Evolutionary conservation across 1,140 invertebrate species (phyloP).

Genomic region (Anagrus nilaparvatae): DNA sequence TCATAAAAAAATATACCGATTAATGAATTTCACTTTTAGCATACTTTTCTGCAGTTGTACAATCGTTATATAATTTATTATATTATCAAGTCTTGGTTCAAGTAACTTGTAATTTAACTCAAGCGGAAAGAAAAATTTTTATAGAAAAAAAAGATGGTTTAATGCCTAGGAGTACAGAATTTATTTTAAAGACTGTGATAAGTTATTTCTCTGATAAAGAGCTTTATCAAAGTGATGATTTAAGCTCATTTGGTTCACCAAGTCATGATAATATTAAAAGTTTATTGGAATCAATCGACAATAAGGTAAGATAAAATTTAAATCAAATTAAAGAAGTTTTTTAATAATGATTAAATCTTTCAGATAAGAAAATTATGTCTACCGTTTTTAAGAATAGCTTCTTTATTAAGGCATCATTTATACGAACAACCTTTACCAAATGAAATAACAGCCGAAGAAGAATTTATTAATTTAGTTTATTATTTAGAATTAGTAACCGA

Average conservation of each 20-base stretch:
- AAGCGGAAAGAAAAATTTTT: slow-evolving; percentile 35
- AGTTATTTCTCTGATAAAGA: slow-evolving; percentile 31
- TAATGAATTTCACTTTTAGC: slow-evolving; percentile 49
- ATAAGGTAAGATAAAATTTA: too few species aligned
- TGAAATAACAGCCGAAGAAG: slow-evolving; percentile 49
- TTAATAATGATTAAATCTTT: neutral
- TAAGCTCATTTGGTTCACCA: slow-evolving; percentile 20
- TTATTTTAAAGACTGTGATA: slow-evolving; percentile 34
- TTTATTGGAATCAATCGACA: too few species aligned
- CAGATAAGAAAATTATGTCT: slow-evolving; percentile 69
- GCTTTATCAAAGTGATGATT: slow-evolving; percentile 29
- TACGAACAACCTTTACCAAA: slow-evolving; percentile 72
- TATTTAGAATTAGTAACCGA: slow-evolving; percentile 64
- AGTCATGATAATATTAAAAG: slow-evolving; percentile 21
- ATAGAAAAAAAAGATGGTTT: slow-evolving; percentile 26
- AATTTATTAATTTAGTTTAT: slow-evolving; percentile 63
- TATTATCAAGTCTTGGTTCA: slow-evolving; percentile 79
- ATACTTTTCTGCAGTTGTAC: slow-evolving; percentile 77
- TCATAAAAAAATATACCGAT: slow-evolving; percentile 7
- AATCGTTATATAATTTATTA: slow-evolving; percentile 75
- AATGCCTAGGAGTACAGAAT: slow-evolving; percentile 19
- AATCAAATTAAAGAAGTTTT: too few species aligned
- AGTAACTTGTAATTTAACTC: slow-evolving; percentile 55
- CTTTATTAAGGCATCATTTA: slow-evolving; percentile 74
- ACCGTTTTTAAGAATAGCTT: slow-evolving; percentile 74